phyloP scores from a whole-genome alignment of 2,797 vertebrate genomes.

The Heterohyrax brucei region DNA sequence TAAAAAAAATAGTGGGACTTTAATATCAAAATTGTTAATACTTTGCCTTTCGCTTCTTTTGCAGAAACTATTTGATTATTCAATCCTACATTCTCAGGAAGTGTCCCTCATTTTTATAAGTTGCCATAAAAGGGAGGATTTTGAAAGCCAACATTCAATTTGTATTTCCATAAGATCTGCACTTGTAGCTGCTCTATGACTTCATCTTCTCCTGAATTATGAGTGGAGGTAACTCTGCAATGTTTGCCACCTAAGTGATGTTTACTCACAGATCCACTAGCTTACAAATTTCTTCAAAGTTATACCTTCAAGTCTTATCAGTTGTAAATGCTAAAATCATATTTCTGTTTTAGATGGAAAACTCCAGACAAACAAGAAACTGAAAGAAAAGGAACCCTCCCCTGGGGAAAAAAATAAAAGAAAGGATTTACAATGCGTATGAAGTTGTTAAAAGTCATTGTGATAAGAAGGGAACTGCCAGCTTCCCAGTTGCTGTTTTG shows the following conservation, averaged over 20 bases:
- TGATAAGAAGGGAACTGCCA: background rate
- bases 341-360: background rate
- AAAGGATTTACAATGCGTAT: background rate
- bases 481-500: background rate
- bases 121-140: background rate
- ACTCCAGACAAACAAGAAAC: constrained; percentile 1
- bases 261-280: constrained; percentile 14
- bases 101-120: background rate
- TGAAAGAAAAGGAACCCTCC: background rate
- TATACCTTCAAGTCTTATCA: constrained; percentile 7
- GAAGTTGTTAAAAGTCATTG: background rate
- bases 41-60: background rate
- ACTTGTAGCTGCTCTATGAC: background rate
- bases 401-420: background rate
- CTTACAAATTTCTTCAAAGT: background rate
- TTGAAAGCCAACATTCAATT: constrained; percentile 20
- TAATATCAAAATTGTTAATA: background rate
- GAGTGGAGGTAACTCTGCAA: background rate
- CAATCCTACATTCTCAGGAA: constrained; percentile 5
- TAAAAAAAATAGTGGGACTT: background rate
- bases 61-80: background rate
- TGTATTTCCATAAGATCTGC: background rate
- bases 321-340: background rate
- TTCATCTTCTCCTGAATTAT: constrained; percentile 19
- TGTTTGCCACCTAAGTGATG: background rate